Base-by-base conservation (phyloP, 2,113 vertebrate species). In the Pangasianodon hypophthalmus region DNA sequence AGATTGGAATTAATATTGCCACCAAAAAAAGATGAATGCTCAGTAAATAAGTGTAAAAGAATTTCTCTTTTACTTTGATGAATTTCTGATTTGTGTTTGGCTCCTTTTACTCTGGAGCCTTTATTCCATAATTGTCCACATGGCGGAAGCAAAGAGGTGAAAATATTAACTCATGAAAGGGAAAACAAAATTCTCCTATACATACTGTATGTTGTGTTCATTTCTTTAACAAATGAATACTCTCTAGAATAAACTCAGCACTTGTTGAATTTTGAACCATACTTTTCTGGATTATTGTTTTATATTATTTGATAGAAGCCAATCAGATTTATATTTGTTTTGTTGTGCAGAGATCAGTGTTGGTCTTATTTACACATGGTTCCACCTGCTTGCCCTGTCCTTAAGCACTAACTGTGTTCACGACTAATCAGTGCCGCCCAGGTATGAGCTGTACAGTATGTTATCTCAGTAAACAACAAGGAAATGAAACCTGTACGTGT, bases 381-480 rank as follows among this genome's bases (percentile, higher is more conserved):
- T 58, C 44, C 82, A 69, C 90, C 86, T 84, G 54, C 54, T 41
- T 90, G 44, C 21, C 44, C 0, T 67, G 37, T 41, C 18, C 16
- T 24, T 46, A 41, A 62, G 29, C 85, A 52, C 46, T 32, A 32
- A 16, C 73, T 73, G 81, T 85, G 32, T 85, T 85, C 58, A 50
- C 41, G 88, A 32, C 71, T 84, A 71, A n/a, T 87, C 87, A 87
- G 69, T 7, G 75, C 52, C 69, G 8, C 21, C 26, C 64, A 81
- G 64, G 44, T 21, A 41, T n/a, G 48, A 88, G 58, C 24, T 29
- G 26, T 26, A 71, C 41, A 60, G 54, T 13, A 14, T 89, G 79
- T 87, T 91, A 89, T 90, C 87, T 85, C 82, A 7, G 81, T 64
- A 37, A n/a, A 64, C 46, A 73, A 77, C 46, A 46, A 60, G 86